phyloP scores from a whole-genome alignment of 2,797 vertebrate species.

The Hylomyscus alleni region DNA sequence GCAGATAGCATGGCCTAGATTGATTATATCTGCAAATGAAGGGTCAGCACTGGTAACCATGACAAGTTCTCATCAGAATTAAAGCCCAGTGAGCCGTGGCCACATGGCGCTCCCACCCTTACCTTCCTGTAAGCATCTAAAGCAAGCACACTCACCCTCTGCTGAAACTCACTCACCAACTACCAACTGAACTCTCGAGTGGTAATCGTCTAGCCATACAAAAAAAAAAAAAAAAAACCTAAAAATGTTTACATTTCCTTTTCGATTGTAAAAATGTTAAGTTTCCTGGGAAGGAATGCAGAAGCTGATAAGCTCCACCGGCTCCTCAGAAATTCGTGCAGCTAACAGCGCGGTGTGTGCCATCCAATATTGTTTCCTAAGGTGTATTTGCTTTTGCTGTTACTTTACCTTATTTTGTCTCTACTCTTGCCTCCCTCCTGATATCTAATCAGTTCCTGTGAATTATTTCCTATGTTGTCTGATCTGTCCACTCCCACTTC shows the following conservation, averaged over 20 bases:
- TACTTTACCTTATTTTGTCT: slow-evolving; percentile 48
- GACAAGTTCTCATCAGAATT: neutral
- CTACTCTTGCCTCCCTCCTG: neutral
- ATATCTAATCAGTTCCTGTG: neutral
- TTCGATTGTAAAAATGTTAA: neutral
- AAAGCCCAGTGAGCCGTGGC: neutral
- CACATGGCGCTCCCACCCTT: neutral
- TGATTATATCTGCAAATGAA: neutral
- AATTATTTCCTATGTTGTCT: slow-evolving; percentile 26
- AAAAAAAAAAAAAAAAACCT: neutral
- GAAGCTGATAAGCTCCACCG: neutral
- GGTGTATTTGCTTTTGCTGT: neutral
- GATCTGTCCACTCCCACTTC: neutral
- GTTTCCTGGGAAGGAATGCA: neutral
- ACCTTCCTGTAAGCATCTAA: neutral
- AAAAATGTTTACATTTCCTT: neutral
- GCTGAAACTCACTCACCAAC: neutral
- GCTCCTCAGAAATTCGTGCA: neutral
- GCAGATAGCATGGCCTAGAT: neutral
- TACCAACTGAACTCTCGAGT: neutral
- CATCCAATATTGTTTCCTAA: neutral
- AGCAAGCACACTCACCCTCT: neutral
- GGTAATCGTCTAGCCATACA: neutral
- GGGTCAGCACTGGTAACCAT: neutral
- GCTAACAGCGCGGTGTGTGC: neutral